Percentiles rank a stretch among this genome's conserved stretches.
phyloP scores from a whole-genome alignment of 2,888 invertebrate genomes.

The Latrodectus elegans region DNA sequence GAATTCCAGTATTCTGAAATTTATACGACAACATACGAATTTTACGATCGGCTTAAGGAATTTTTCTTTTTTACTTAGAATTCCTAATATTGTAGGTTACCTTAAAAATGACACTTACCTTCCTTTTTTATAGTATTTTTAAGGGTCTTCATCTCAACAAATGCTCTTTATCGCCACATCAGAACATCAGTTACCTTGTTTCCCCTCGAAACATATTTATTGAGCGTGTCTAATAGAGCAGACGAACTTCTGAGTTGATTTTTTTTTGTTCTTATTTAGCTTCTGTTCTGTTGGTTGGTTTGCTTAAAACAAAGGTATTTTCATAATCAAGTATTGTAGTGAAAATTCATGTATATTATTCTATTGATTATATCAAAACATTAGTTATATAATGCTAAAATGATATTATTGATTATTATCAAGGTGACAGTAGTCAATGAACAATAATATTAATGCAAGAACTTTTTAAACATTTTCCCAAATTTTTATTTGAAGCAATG shows the following conservation, averaged over 20 bases:
- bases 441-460: too few relatives aligned
- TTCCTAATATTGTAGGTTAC: constrained; percentile 26
- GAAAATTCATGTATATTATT: too few relatives aligned
- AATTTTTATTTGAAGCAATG: too few relatives aligned
- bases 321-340: background rate
- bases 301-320: constrained; percentile 14
- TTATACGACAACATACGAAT: constrained; percentile 43
- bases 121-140: constrained; percentile 25
- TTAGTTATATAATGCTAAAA: too few relatives aligned
- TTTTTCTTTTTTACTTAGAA: constrained; percentile 13
- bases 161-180: constrained; percentile 45
- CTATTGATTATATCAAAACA: too few relatives aligned
- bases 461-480: too few relatives aligned
- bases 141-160: constrained; percentile 32
- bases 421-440: too few relatives aligned
- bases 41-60: constrained; percentile 26
- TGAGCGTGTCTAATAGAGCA: constrained; percentile 20
- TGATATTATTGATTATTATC: too few relatives aligned
- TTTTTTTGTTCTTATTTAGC: background rate
- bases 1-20: constrained; percentile 47
- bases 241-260: constrained; percentile 10
- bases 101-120: constrained; percentile 38
- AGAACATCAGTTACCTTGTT: constrained; percentile 11
- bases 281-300: constrained; percentile 11
- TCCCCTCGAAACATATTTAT: constrained; percentile 45